These are phyloP conservation scores for Callinectes sapidus DNA, from an alignment of 2,888 invertebrate species.

Conservation along the genomic window DNA sequence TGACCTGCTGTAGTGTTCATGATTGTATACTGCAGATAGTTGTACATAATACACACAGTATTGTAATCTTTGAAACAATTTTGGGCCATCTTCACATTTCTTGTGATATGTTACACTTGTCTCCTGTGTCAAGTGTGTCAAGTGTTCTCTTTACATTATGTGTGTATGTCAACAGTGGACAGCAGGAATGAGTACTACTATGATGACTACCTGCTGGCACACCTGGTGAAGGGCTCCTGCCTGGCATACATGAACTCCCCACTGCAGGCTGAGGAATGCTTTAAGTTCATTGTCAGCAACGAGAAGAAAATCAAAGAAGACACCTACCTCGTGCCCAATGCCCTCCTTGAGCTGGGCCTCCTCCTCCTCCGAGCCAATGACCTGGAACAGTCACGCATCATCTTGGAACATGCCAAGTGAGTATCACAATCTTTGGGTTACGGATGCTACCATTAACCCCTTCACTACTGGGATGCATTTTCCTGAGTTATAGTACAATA, in stretches of 20 bases:
- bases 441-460: not conserved
- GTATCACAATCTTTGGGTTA: conserved; percentile 73
- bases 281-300: conserved; percentile 81
- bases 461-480: too few relatives aligned
- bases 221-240: conserved; percentile 89
- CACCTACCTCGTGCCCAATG: conserved; percentile 88
- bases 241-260: conserved; percentile 86
- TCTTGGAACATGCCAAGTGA: conserved; percentile 90
- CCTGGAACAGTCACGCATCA: conserved; percentile 81
- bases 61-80: too few relatives aligned
- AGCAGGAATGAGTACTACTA: conserved; percentile 76
- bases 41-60: not conserved
- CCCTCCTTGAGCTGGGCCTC: conserved; percentile 89
- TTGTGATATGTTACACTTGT: not conserved
- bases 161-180: conserved; percentile 37
- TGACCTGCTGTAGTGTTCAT: too few relatives aligned
- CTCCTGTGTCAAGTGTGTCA: not conserved
- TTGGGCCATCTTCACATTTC: not conserved
- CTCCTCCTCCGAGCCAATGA: conserved; percentile 85
- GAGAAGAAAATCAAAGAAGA: conserved; percentile 88
- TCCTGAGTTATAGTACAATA: not conserved
- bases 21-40: not conserved
- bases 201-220: conserved; percentile 86
- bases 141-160: not conserved
- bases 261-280: conserved; percentile 85